Evolutionary conservation across 2,797 vertebrate genomes (phyloP).

Genomic region (Babyrousa celebensis): DNA sequence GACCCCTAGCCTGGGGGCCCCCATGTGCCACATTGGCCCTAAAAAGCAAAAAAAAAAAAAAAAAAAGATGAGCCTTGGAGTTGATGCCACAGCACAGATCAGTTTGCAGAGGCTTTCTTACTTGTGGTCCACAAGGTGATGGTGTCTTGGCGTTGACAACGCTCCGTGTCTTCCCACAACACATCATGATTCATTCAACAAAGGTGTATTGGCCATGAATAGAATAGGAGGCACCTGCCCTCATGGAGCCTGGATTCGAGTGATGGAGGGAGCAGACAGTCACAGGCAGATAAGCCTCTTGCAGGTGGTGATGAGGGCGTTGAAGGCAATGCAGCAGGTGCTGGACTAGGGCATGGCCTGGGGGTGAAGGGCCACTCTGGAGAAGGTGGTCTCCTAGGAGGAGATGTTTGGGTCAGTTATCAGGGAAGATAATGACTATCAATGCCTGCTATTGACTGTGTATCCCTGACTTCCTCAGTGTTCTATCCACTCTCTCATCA

Average conservation of each 20-base stretch:
- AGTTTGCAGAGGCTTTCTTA: not conserved
- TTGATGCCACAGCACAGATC: rapidly evolving
- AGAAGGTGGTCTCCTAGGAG: rapidly evolving
- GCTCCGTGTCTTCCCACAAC: not conserved
- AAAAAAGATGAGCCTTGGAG: no score
- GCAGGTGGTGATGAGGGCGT: rapidly evolving
- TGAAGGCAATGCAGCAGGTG: rapidly evolving
- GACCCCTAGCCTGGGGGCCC: no score
- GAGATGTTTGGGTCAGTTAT: not conserved
- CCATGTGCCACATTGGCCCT: no score
- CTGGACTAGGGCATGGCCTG: not conserved
- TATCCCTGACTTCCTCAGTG: not conserved
- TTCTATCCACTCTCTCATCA: rapidly evolving
- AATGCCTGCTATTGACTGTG: not conserved
- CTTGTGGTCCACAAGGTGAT: rapidly evolving
- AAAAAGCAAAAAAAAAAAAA: no score
- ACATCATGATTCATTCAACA: not conserved
- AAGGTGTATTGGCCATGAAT: not conserved
- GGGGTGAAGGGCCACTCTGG: rapidly evolving
- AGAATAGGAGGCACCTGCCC: no score
- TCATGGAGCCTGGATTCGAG: not conserved
- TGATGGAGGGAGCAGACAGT: rapidly evolving
- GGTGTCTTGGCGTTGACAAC: not conserved
- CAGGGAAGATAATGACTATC: not conserved
- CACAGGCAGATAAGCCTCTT: rapidly evolving